A percentile compares a stretch with the other conserved stretches of the same genome.
These are phyloP conservation scores for Papilio gigon DNA, from an alignment of 2,888 invertebrate species.

Conservation along the genomic window DNA sequence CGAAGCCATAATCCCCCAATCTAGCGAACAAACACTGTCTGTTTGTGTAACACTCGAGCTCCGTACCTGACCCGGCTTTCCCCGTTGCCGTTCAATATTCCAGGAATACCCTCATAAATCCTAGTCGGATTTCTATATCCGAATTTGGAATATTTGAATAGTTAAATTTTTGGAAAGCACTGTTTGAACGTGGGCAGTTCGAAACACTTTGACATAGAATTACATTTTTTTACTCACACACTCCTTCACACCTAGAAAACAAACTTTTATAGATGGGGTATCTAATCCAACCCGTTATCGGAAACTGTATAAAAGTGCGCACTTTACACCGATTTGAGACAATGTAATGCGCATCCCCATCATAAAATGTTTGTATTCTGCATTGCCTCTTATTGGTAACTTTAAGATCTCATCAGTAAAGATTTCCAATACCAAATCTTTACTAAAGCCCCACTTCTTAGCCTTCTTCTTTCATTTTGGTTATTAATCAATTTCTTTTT, in stretches of 20 bases:
- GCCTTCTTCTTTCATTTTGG: not conserved
- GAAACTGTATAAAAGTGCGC: too few species aligned
- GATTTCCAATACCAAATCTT: not conserved
- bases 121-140: constrained; percentile 25
- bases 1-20: constrained; percentile 62
- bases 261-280: too few species aligned
- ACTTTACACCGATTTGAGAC: too few species aligned
- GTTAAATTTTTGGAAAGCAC: constrained; percentile 7
- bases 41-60: constrained; percentile 56
- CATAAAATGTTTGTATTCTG: too few species aligned
- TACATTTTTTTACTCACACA: too few species aligned
- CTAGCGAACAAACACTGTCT: constrained; percentile 60
- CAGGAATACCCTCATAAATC: constrained; percentile 46
- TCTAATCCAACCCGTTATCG: too few species aligned
- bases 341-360: too few species aligned
- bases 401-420: not conserved
- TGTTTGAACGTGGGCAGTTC: not conserved
- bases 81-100: constrained; percentile 46
- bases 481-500: not conserved
- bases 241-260: too few species aligned
- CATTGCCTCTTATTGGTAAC: not conserved
- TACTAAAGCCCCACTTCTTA: not conserved
- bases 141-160: constrained; percentile 12
- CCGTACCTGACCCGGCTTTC: constrained; percentile 50
- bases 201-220: not conserved